phyloP scores from a whole-genome alignment of 2,888 invertebrate genomes.

The Eledone cirrhosa region DNA sequence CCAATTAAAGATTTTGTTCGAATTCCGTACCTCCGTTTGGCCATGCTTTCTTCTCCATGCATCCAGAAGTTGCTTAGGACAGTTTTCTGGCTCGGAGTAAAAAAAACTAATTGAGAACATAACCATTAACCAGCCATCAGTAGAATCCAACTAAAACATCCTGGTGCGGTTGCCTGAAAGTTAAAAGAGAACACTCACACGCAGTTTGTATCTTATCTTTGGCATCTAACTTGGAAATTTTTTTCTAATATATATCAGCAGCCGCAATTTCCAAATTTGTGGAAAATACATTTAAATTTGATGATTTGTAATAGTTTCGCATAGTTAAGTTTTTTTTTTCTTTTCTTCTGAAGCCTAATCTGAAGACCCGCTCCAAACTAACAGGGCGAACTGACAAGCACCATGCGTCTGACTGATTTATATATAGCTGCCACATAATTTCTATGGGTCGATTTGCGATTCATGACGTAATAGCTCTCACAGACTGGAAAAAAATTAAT shows the following conservation, averaged over 20 bases:
- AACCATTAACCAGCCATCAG: constrained; percentile 19
- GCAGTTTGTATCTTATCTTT: too few species aligned
- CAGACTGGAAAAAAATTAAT: too few species aligned
- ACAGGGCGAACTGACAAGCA: not conserved
- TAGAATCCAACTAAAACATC: not conserved
- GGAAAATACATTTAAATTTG: constrained; percentile 8
- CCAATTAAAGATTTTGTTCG: constrained; percentile 39
- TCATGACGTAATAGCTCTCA: too few species aligned
- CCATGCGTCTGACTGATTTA: constrained; percentile 12
- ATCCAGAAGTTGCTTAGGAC: constrained; percentile 30
- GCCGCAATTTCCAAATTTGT: constrained; percentile 1
- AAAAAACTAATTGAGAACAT: not conserved
- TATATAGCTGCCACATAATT: not conserved
- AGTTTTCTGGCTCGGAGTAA: constrained; percentile 10
- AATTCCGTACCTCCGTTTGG: constrained; percentile 37
- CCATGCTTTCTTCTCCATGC: constrained; percentile 40
- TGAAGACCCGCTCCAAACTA: too few species aligned
- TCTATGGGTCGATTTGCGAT: too few species aligned
- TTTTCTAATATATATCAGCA: not conserved
- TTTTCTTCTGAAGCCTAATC: not conserved
- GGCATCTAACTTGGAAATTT: not conserved
- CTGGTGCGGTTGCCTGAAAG: too few species aligned
- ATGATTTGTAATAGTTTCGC: not conserved
- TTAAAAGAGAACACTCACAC: too few species aligned
- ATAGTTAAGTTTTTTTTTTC: not conserved